Base-by-base conservation (phyloP, 2,113 vertebrate genomes). In the Cyanistes caeruleus region DNA sequence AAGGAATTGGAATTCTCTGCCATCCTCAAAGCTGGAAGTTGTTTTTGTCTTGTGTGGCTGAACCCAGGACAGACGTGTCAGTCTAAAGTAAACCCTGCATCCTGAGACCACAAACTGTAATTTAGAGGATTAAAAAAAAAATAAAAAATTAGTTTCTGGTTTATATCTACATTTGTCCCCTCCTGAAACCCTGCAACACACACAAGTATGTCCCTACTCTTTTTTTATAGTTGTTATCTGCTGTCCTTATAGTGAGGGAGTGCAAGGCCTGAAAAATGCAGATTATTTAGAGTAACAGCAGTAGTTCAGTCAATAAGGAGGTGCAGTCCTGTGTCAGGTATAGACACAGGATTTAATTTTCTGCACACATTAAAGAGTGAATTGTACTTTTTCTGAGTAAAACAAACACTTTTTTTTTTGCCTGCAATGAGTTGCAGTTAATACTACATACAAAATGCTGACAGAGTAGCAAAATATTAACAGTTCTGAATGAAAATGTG, bases 181-280 rank as follows among this genome's bases (percentile, higher is more conserved):
- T 31, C 39, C 28, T 49, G 39, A 82, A 88, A 67, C 13, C 4
- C 16, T n/a, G 28, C 20, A 49, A 18, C 37, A 44, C 23, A 23
- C 6, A 44, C 23, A 28, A 37, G 13, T 4, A 7, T 15, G 19
- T 17, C 7, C n/a, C 33, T 63, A 5, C 8, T 27, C 4, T 20
- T 16, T 30, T 10, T 4, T 14, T 39, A 8, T 14, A 20, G 10
- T 13, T 58, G 8, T 33, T 59, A 18, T 56, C 27, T 56, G 22
- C 49, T 56, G 19, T 23, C 2, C 0, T 64, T 53, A 15, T 5
- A 30, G 31, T 0, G 3, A 59, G 11, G 7, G 14, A 49, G 3
- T 11, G 3, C 11, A 53, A 65, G 9, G 25, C 7, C 23, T 37
- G 55, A 65, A 84, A 73, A 60, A 8, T 62, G 23, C 10, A 39